phyloP scores from a whole-genome alignment of 1,140 invertebrate species.

The Carposina sasakii region DNA sequence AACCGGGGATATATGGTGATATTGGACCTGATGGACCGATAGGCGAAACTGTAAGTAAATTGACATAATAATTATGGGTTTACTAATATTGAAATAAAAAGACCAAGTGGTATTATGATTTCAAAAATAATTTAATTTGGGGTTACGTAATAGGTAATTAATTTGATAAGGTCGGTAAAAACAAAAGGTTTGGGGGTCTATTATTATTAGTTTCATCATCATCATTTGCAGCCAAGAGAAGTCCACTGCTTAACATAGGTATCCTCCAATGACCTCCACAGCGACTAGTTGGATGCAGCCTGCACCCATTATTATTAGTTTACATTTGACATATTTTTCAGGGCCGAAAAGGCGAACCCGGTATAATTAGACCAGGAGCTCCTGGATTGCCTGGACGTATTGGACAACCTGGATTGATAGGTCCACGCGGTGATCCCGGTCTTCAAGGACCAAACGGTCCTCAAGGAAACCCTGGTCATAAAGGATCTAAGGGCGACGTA shows the following conservation, averaged over 20 bases:
- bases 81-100: no score
- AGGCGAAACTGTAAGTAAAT: constrained; percentile 56
- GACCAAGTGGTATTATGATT: no score
- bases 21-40: constrained; percentile 65
- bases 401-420: constrained; percentile 63
- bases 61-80: no score
- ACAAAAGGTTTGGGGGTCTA: no score
- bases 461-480: constrained; percentile 59
- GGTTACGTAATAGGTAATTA: no score
- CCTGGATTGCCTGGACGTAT: constrained; percentile 65
- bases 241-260: no score
- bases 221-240: no score
- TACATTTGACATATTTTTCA: constrained; percentile 26
- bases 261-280: no score
- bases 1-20: constrained; percentile 54
- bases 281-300: no score
- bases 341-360: constrained; percentile 57
- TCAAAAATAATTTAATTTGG: no score
- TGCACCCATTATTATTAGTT: not conserved
- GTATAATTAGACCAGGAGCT: constrained; percentile 45
- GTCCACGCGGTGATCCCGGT: constrained; percentile 71
- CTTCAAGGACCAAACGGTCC: constrained; percentile 59
- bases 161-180: no score
- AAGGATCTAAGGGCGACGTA: constrained; percentile 66
- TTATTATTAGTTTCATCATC: no score